These are phyloP conservation scores for Phocides pigmalion DNA, from an alignment of 1,140 invertebrate species.

Conservation along the genomic window DNA sequence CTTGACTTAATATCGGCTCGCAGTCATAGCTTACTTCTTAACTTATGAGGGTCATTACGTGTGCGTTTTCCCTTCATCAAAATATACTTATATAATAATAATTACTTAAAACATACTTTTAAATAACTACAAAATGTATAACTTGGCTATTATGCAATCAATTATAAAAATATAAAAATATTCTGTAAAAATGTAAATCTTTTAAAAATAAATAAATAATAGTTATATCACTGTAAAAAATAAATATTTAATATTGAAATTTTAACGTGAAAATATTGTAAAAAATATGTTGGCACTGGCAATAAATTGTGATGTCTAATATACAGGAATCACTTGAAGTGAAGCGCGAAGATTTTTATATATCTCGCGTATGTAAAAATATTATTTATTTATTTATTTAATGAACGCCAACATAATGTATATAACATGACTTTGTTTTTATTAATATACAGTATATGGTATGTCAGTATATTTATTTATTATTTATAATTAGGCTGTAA, in stretches of 20 bases:
- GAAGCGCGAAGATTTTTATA: too few species aligned
- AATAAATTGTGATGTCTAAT: background rate
- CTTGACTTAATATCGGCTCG: too few species aligned
- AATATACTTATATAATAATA: too few species aligned
- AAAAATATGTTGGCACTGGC: background rate
- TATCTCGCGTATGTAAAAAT: background rate
- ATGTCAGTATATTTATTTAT: background rate
- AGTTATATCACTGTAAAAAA: too few species aligned
- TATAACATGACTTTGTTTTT: background rate
- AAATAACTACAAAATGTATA: background rate
- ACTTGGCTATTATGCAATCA: too few species aligned
- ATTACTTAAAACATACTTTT: background rate
- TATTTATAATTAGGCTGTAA: background rate
- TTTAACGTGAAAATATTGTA: background rate
- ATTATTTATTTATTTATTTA: too few species aligned
- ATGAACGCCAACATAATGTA: too few species aligned
- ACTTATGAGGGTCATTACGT: too few species aligned
- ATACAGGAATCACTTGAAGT: background rate
- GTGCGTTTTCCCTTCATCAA: too few species aligned
- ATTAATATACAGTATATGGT: background rate
- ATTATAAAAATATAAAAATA: too few species aligned
- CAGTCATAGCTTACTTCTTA: too few species aligned
- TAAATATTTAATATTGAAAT: background rate
- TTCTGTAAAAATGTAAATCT: background rate
- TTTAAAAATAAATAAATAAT: conserved; percentile 1